Conservation (phyloP, 2,113 vertebrate species). For the Toxotes chatareus region DNA sequence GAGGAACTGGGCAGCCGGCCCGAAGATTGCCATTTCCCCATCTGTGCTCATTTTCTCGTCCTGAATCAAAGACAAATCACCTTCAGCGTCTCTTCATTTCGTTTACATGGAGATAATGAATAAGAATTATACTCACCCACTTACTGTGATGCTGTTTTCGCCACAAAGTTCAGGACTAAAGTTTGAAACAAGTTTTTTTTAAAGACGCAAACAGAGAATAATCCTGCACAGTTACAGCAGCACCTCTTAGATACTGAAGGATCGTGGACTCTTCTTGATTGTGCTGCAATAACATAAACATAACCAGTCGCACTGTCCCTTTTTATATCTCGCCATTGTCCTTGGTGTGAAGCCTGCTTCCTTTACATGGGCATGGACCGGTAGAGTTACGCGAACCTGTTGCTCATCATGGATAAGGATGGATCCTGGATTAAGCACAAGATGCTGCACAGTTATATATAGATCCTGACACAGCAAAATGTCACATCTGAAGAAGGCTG, state of each 20-base stretch:
- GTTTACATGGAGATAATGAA: not conserved
- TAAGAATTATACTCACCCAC: conserved; percentile 27
- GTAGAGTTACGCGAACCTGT: conserved; percentile 54
- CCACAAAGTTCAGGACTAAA: not conserved
- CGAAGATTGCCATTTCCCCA: conserved; percentile 84
- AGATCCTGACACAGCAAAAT: conserved; percentile 13
- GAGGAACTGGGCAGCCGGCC: conserved; percentile 84
- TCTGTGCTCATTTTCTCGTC: conserved; percentile 71
- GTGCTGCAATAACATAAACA: not conserved
- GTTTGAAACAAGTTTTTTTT: not conserved
- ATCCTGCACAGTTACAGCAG: not conserved
- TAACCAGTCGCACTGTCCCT: not conserved
- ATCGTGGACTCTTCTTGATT: not conserved
- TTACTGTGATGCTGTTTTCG: not conserved
- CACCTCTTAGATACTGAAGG: not conserved
- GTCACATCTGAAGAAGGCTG: not conserved
- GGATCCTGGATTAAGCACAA: conserved; percentile 47
- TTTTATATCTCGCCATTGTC: conserved; percentile 65
- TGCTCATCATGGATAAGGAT: conserved; percentile 27
- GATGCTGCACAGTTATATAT: conserved; percentile 55
- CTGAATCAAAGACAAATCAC: not conserved
- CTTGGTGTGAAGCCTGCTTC: conserved; percentile 43
- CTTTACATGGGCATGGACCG: conserved; percentile 43
- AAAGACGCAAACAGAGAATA: not conserved
- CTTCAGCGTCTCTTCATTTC: not conserved